These are phyloP conservation scores for Sinotaia quadrata DNA, from an alignment of 2,888 invertebrate genomes.

Conservation along the genomic window DNA sequence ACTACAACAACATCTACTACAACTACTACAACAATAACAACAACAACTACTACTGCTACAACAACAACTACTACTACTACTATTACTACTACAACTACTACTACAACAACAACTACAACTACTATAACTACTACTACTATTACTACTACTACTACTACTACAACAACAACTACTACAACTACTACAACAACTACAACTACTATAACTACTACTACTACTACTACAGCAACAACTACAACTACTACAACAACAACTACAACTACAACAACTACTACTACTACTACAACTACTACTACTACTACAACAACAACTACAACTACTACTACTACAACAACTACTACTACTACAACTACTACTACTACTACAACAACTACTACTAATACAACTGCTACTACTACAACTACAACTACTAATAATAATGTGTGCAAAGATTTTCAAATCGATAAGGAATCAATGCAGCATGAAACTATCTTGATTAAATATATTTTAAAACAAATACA, in stretches of 20 bases:
- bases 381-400: slow-evolving; percentile 15
- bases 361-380: slow-evolving; percentile 13
- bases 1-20: slow-evolving; percentile 17
- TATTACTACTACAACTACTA: slow-evolving; percentile 26
- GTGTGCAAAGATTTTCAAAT: no score
- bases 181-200: slow-evolving; percentile 25
- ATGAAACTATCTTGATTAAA: no score
- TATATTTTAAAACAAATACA: no score
- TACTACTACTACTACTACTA: slow-evolving; percentile 26
- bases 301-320: slow-evolving; percentile 11
- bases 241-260: slow-evolving; percentile 7
- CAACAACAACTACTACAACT: slow-evolving; percentile 26
- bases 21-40: slow-evolving; percentile 24
- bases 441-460: no score
- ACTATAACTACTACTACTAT: slow-evolving; percentile 22
- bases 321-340: slow-evolving; percentile 14
- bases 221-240: slow-evolving; percentile 5
- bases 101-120: slow-evolving; percentile 25
- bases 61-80: slow-evolving; percentile 21
- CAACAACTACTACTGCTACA: slow-evolving; percentile 23
- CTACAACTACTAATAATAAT: background rate
- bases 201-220: slow-evolving; percentile 13
- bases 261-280: slow-evolving; percentile 22
- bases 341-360: slow-evolving; percentile 18
- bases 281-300: slow-evolving; percentile 21